Evolutionary conservation across 2,797 vertebrate species (phyloP).

Genomic region (Danio aesculapii): DNA sequence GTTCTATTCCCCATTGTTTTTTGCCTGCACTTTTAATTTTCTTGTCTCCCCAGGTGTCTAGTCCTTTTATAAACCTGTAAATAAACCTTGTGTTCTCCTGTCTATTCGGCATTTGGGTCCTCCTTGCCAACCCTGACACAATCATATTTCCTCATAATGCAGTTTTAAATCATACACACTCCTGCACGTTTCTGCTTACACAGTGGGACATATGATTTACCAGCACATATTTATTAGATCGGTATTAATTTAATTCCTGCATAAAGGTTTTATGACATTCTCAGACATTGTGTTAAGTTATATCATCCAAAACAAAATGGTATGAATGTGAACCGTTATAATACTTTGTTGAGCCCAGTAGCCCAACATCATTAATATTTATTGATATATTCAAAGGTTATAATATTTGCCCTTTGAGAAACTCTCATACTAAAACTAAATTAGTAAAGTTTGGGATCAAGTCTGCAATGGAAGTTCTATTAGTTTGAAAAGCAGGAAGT

Average conservation of each 20-base stretch:
- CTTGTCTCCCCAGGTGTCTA: no score
- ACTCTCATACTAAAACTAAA: neutral
- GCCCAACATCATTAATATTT: neutral
- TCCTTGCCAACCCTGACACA: no score
- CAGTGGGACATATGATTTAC: neutral
- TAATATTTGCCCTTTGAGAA: neutral
- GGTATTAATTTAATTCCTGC: constrained; percentile 1
- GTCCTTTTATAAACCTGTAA: no score
- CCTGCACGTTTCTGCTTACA: neutral
- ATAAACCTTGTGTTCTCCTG: no score
- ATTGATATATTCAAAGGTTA: neutral
- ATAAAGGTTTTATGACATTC: neutral
- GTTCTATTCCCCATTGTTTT: no score
- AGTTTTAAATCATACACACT: constrained; percentile 1
- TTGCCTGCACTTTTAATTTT: no score
- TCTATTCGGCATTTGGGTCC: no score
- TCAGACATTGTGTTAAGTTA: neutral
- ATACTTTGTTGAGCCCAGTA: neutral
- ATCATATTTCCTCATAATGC: neutral
- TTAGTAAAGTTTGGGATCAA: no score
- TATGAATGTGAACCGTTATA: constrained; percentile 1
- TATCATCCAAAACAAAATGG: neutral
- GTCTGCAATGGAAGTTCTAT: no score
- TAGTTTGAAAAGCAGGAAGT: no score
- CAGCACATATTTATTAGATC: neutral